These are phyloP conservation scores for Tribolium castaneum DNA, from an alignment of 1,140 invertebrate species.

Conservation along the genomic window DNA sequence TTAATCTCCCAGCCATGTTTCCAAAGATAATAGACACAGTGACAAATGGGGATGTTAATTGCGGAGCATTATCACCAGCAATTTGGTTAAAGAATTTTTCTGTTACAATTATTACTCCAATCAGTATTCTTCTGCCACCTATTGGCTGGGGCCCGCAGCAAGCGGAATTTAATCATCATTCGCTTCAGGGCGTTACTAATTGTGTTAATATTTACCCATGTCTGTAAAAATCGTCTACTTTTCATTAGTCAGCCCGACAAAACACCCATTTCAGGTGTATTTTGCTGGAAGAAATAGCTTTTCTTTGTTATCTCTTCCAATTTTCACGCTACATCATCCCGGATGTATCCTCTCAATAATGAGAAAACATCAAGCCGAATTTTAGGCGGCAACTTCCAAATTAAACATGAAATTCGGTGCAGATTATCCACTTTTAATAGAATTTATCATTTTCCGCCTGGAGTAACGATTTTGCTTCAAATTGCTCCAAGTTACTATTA, in stretches of 20 bases:
- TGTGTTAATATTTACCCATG: background rate
- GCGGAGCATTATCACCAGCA: too few relatives aligned
- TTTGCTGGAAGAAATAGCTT: background rate
- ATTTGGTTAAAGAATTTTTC: too few relatives aligned
- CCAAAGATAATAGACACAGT: background rate
- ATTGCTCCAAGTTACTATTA: background rate
- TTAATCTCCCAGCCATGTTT: background rate
- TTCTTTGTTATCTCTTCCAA: constrained; percentile 17
- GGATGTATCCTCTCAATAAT: background rate
- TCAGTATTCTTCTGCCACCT: background rate
- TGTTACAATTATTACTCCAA: too few relatives aligned
- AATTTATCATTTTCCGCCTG: background rate
- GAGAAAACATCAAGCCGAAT: constrained; percentile 1
- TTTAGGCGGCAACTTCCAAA: background rate
- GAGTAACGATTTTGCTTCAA: background rate
- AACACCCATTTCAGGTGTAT: background rate
- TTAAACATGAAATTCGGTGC: constrained; percentile 11
- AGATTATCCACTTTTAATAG: background rate
- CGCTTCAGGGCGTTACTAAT: background rate
- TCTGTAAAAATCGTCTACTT: background rate
- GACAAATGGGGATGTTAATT: background rate
- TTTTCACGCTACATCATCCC: constrained; percentile 35
- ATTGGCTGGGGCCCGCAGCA: background rate
- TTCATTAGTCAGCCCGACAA: background rate
- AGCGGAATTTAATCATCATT: background rate